Base-by-base conservation (phyloP, 2,888 invertebrate species). In the Caradrina clavipalpis region DNA sequence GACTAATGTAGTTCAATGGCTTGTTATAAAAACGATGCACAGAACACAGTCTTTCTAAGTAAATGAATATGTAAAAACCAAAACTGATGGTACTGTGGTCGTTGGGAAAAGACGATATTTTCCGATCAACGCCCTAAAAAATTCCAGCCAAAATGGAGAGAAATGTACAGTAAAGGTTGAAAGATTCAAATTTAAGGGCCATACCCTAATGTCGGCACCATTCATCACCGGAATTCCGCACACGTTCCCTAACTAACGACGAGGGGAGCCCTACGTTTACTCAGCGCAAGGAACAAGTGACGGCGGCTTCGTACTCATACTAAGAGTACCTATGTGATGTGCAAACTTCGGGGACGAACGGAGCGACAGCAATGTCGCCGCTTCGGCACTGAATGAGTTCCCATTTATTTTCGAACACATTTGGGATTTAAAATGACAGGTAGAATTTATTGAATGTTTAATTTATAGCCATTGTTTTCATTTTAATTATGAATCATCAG, bases 241-340 rank as follows among this genome's bases (percentile, higher is more conserved):
- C 86, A 87, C 86, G 88, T 85, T 59, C 69, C 72, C 55, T 54
- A 76, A 76, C 83, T 85, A 85, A 84, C 86, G 85, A 84, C 75
- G 73, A 77, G 81, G 85, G 74, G 62, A 68, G 13, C 61, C 60
- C 55, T 62, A 67, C 55, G 73, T 67, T 56, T 42, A 51, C 49
- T 49, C 61, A 56, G 74, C 49, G 69, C 73, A 60, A 67, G 73
- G 68, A 76, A 85, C 76, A 77, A 80, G 71, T 76, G 76, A 70
- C 53, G 59, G 22, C 74, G 53, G 11, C 22, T 1, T 42, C n/a
- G 31, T 35, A 55, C 17, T 26, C 54, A 35, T 21, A 22, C 49
- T 5, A 19, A 11, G n/a, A 47, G 45, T 47, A 42, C 10, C 5
- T 56, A 45, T 76, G 50, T 59, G 39, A 50, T 35, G 76, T 58